Evolutionary conservation across 2,113 vertebrate species (phyloP), one percentile per base, ranked within the genome.

Genomic region (Boleophthalmus pectinirostris): DNA sequence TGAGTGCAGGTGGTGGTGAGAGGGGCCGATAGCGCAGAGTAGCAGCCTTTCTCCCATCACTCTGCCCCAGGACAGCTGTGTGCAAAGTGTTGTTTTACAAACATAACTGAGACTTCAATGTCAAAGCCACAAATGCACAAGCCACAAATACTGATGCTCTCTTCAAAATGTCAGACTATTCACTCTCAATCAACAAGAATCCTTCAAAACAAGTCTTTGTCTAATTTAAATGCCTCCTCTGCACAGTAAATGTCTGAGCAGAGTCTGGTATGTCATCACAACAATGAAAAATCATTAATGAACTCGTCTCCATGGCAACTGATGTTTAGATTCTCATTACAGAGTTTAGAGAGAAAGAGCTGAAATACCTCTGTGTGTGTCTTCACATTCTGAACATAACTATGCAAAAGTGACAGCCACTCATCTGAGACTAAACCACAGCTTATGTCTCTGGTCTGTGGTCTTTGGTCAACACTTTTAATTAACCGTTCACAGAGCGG

Each of bases 401-500:
- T 9, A 53, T 21, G 51, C 51, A 21, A 43, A 43, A 43, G 38
- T 29, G 29, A 29, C 29, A 29, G 29, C 29, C 29, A 43, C 56
- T 66, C 56, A 29, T 20, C 2, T 1, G 18, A 68, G 70, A 69
- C 16, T 47, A 72, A 79, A 79, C 68, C 71, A 68, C n/a, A 63
- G 46, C 60, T 16, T 51, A 5, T 18, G 47, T 51, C 53, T 74
- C 70, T 16, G 53, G 61, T 15, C 47, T 47, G 7, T 9, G 38
- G 70, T 61, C 51, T 53, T 33, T 72, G 25, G 54, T 56, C 15
- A 66, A 67, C 70, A 75, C 49, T 33, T 58, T 75, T 61, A 75
- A 76, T 75, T 69, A 70, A 75, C 54, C 56, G 18, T 5, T 23
- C 15, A 23, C 21, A 33, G 57, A 38, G 15, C 47, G 60, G 20